These are phyloP conservation scores for Cydia fagiglandana DNA, from an alignment of 1,140 invertebrate species.

Conservation along the genomic window DNA sequence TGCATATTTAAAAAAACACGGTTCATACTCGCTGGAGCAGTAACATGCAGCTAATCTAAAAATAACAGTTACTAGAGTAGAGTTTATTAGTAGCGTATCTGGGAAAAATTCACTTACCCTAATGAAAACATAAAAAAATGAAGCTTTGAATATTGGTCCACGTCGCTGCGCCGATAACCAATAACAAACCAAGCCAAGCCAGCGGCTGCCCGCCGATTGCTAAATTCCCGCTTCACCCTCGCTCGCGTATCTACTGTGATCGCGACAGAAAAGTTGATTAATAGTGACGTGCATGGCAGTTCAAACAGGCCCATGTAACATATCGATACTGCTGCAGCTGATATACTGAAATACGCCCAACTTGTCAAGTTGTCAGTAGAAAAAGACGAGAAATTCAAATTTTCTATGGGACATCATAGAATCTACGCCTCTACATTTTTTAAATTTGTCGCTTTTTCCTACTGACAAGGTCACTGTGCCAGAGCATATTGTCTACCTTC, in stretches of 20 bases:
- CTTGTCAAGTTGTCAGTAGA: too few relatives aligned
- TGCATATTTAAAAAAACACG: slow-evolving; percentile 13
- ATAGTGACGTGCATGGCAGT: slow-evolving; percentile 14
- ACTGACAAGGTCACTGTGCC: too few relatives aligned
- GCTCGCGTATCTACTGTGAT: slow-evolving; percentile 18
- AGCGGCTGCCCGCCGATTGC: slow-evolving; percentile 29
- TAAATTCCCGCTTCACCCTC: slow-evolving; percentile 29
- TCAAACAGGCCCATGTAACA: not conserved
- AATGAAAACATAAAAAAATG: not conserved
- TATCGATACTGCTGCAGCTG: not conserved
- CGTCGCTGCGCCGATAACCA: slow-evolving; percentile 26
- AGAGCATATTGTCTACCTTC: too few relatives aligned
- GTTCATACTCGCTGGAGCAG: slow-evolving; percentile 12
- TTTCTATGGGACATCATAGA: too few relatives aligned
- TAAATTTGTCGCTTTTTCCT: too few relatives aligned
- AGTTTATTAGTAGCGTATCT: not conserved
- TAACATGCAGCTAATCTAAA: slow-evolving; percentile 26
- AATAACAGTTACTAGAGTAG: slow-evolving; percentile 4
- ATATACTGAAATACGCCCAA: not conserved
- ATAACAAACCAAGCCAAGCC: slow-evolving; percentile 15
- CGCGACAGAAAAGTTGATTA: slow-evolving; percentile 26
- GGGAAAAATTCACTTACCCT: slow-evolving; percentile 6
- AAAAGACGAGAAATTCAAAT: too few relatives aligned
- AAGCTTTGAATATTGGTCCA: slow-evolving; percentile 6
- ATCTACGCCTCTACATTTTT: too few relatives aligned